Base-by-base conservation (phyloP, 2,888 invertebrate species). In the Leucania comma region DNA sequence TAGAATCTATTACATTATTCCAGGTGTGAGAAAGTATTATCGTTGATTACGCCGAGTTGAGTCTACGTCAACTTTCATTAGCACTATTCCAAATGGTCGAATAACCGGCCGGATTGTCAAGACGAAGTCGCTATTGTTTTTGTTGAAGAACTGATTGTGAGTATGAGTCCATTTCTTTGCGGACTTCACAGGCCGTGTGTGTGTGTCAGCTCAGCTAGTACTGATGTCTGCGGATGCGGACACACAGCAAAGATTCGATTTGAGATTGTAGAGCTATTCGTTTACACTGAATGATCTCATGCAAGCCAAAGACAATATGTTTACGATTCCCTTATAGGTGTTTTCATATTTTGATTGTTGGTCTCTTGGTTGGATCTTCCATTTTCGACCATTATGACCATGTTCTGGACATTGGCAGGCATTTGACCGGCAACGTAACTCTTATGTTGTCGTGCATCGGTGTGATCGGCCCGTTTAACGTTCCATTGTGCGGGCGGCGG, bases 401-500 rank as follows among this genome's bases (percentile, higher is more conserved):
- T 61, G 42, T 71, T 61, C 57, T 54, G 81, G 46, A 26, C 50
- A 67, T 67, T 67, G 48, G 14, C 9, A 35, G 17, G 53, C 53
- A 60, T 81, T 54, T 61, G 76, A 57, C 53, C 57, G 60, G 32
- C 61, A 53, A 75, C 68, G 63, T 69, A 51, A 72, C 54, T 42
- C 66, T 70, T 35, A 26, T 61, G 57, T 62, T 58, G 57, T 63
- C 50, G 70, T 57, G 58, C 54, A 61, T 69, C 69, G 68, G 75
- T 84, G 75, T 78, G 75, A 85, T 80, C 63, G 78, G 70, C 26
- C 68, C 73, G 72, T 57, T 80, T 82, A 82, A 78, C 72, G 75
- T 68, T 58, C 58, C 56, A 83, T 82, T 84, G 87, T 85, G 71
- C 75, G 78, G n/a, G n/a, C n/a, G n/a, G n/a, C n/a, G 70, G 22